Conservation (phyloP, 2,797 vertebrate species). For the Fistularia commersonii region DNA sequence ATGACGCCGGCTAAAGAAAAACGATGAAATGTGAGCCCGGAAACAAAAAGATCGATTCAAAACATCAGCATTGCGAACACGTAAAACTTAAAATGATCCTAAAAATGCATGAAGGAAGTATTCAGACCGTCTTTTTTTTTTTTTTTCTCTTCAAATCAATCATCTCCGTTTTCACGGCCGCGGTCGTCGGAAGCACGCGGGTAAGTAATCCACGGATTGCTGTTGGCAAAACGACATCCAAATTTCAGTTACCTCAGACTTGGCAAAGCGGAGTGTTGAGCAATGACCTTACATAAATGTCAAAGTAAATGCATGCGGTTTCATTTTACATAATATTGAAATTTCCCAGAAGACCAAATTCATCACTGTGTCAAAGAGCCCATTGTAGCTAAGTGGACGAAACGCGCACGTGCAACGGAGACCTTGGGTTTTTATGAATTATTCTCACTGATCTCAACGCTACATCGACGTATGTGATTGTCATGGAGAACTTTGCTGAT, state of each 20-base stretch:
- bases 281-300: slow-evolving; percentile 63
- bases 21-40: slow-evolving; percentile 4
- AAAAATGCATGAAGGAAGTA: neutral
- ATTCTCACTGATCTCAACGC: neutral
- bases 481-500: neutral
- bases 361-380: slow-evolving; percentile 39
- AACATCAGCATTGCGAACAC: slow-evolving; percentile 9
- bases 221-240: slow-evolving; percentile 41
- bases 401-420: neutral
- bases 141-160: no score
- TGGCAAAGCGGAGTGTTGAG: slow-evolving; percentile 49
- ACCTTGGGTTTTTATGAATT: neutral
- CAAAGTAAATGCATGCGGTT: slow-evolving; percentile 53
- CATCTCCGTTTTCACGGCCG: slow-evolving; percentile 5
- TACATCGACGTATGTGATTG: neutral
- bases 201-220: slow-evolving; percentile 43
- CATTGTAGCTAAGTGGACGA: slow-evolving; percentile 4
- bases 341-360: slow-evolving; percentile 39
- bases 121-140: neutral
- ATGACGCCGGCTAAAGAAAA: no score
- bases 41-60: neutral
- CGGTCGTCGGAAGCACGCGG: slow-evolving; percentile 10
- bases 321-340: slow-evolving; percentile 54
- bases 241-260: slow-evolving; percentile 58
- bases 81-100: neutral